Percentiles rank a stretch among this genome's conserved stretches.
Evolutionary conservation across 2,797 vertebrate genomes (phyloP).

Genomic region (Esox lucius): DNA sequence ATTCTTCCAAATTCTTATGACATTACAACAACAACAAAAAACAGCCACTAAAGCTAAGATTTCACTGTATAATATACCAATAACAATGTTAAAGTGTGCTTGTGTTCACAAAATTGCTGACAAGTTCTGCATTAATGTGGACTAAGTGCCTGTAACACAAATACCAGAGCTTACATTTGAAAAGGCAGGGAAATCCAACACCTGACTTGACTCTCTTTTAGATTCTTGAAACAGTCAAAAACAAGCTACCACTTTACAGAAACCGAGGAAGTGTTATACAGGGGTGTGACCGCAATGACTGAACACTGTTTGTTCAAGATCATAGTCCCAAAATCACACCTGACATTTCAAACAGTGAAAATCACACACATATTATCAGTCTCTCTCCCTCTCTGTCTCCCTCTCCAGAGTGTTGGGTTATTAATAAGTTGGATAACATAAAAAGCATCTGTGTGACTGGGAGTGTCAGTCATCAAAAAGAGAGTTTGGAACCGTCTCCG

Average conservation of each 20-base stretch:
- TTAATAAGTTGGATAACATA: slow-evolving; percentile 99
- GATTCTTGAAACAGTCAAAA: slow-evolving; percentile 60
- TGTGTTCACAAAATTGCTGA: slow-evolving; percentile 38
- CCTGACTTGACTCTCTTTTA: slow-evolving; percentile 60
- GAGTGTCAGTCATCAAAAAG: slow-evolving; percentile 98
- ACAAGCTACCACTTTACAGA: slow-evolving; percentile 49
- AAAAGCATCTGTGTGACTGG: slow-evolving; percentile 93
- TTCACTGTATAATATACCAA: slow-evolving; percentile 24
- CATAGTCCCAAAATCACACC: slow-evolving; percentile 93
- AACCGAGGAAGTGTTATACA: slow-evolving; percentile 77
- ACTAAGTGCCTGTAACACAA: slow-evolving; percentile 53
- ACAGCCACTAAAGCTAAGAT: slow-evolving; percentile 23
- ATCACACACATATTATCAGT: slow-evolving; percentile 74
- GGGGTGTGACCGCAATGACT: slow-evolving; percentile 82
- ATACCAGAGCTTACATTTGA: slow-evolving; percentile 58
- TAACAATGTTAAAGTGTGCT: slow-evolving; percentile 28
- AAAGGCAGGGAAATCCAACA: slow-evolving; percentile 64
- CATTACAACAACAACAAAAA: not conserved
- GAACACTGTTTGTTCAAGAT: slow-evolving; percentile 91
- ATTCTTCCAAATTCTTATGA: slow-evolving; percentile 36
- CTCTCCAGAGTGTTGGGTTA: slow-evolving; percentile 91
- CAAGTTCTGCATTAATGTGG: slow-evolving; percentile 44
- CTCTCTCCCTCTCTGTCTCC: slow-evolving; percentile 77
- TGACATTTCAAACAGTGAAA: slow-evolving; percentile 96
- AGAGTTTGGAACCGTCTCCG: slow-evolving; percentile 94